Evolutionary conservation across 1,140 invertebrate species (phyloP), one percentile per base, ranked within the genome.

Genomic region (Drosophila hydei): DNA sequence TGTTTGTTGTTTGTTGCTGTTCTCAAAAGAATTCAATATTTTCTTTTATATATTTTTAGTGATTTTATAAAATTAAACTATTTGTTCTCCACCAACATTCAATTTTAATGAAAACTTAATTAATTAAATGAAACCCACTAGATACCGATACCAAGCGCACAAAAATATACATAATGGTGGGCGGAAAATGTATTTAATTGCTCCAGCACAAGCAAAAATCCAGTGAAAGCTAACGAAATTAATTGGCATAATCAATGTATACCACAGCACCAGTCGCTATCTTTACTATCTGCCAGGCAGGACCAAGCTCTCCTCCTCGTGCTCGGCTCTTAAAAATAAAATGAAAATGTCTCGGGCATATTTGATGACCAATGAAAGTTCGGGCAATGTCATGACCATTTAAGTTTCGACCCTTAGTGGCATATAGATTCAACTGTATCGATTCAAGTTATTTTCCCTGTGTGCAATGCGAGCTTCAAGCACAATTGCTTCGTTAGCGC

Each of bases 401-500:
- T 56, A 21, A 25, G 21, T 48, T 48, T 14, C 14, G 14, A 51
- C 14, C 0, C 18, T 43, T 18, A 56, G 43, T 56, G 5, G 3
- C 12, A 27, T 25, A 18, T 12, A 14, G 23, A 43, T 27, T 43
- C 23, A 11, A 2, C 14, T 42, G 8, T 56, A 18, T 43, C 38
- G 3, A 33, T 11, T 4, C 40, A 21, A 30, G 25, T 45, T 59
- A 12, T 3, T 8, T 16, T 43, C 14, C 11, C 38, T 4, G 14
- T 52, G n/a, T 42, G 12, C 1, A 8, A 11, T 25, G 30, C 33
- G 33, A 8, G 23, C 30, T 14, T 1, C 43, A 23, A 23, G 43
- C 38, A 80, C 80, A 85, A 85, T 87, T 51, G 67, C 67, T 74
- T 85, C 77, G 81, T 85, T 85, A 85, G 77, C 48, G 33, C 27